A percentile compares a stretch with the other conserved stretches of the same genome.
Conservation (phyloP, 2,888 invertebrate genomes). For the Acanthococcus lagerstroemiae region DNA sequence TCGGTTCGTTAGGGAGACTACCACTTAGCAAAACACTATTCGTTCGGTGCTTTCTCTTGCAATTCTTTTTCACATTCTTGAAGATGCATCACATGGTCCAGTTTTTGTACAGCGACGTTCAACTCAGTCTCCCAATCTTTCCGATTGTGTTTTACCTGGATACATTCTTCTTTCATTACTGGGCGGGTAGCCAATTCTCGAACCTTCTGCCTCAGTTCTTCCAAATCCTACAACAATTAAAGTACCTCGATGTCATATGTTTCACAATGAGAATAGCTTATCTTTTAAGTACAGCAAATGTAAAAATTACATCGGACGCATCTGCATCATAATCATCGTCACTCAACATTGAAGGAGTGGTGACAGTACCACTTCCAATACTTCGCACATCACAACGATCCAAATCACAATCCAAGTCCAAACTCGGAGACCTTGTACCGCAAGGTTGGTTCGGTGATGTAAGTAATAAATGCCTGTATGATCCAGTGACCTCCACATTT, state of each 20-base stretch:
- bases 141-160: constrained; percentile 58
- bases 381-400: constrained; percentile 51
- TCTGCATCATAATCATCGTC: constrained; percentile 42
- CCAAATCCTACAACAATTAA: constrained; percentile 44
- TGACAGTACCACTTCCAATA: constrained; percentile 47
- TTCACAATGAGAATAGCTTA: constrained; percentile 5
- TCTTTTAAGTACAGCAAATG: background rate
- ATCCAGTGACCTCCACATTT: constrained; percentile 27
- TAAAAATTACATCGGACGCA: constrained; percentile 20
- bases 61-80: constrained; percentile 49
- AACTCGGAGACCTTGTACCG: constrained; percentile 37
- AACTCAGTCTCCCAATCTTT: constrained; percentile 68
- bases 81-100: constrained; percentile 60
- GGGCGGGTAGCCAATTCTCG: constrained; percentile 63
- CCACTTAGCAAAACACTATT: too few species aligned
- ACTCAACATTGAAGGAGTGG: constrained; percentile 46
- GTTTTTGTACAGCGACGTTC: constrained; percentile 64
- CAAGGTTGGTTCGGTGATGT: constrained; percentile 8
- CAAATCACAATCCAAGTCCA: constrained; percentile 49
- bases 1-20: too few species aligned
- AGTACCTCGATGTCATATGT: constrained; percentile 5
- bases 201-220: constrained; percentile 57
- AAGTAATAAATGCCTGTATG: constrained; percentile 7
- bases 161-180: constrained; percentile 49
- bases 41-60: constrained; percentile 16